Evolutionary conservation across 2,888 invertebrate genomes (phyloP), one percentile per base, ranked within the genome.

Genomic region (Eumacrocentrus americanus): DNA sequence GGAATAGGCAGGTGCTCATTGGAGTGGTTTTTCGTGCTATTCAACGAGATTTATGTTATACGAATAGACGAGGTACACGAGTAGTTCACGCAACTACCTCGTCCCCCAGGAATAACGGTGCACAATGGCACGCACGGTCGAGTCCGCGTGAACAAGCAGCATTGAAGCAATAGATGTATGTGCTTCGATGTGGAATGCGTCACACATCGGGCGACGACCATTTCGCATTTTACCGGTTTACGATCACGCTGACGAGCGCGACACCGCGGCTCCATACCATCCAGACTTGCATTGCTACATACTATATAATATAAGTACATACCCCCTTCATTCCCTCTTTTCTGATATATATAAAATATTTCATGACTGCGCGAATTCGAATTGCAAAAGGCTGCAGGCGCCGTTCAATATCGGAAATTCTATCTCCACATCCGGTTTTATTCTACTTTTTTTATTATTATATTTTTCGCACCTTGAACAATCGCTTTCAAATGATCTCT

Each of bases 121-220:
- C 51, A 58, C 58, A 58, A 58, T 58, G 51, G 58, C 58, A 58
- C 51, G 58, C 58, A 58, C 58, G 58, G 51, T 58, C 58, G 20
- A 58, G 46, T 35, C 46, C 35, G 22, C 2, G n/a, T 34, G 4
- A n/a, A 37, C 34, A 37, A 51, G 9, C 20, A 35, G 37, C 35
- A 20, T 48, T n/a, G 23, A 9, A 22, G n/a, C 22, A 34, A 37
- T 51, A 20, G 51, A 51, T 37, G 51, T 20, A n/a, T 20, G 18
- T 22, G 22, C 22, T 6, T 11, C 22, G n/a, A 35, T 20, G 35
- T 34, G 34, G 29, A 48, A 48, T 29, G 48, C 48, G 25, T 48
- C 34, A 48, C 34, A 29, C 48, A 48, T 16, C 16, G 34, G 6
- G n/a, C 35, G 22, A 37, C 37, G 37, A 18, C 20, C 20, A 34